These are phyloP conservation scores for Passerina amoena DNA, from an alignment of 2,113 vertebrate species.

Conservation along the genomic window DNA sequence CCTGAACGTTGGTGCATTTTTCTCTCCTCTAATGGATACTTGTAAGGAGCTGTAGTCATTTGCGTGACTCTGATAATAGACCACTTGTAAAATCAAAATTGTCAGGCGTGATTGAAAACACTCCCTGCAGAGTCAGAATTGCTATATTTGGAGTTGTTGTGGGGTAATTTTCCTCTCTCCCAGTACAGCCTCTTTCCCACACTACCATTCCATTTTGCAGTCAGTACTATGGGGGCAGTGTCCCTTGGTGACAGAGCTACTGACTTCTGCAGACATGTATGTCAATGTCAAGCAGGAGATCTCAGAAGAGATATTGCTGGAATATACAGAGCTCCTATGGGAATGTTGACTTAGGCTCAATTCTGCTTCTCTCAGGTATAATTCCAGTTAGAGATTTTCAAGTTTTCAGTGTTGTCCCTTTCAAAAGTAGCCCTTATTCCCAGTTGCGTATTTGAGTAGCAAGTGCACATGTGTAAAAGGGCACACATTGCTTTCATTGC, in stretches of 20 bases:
- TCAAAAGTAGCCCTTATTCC: not conserved
- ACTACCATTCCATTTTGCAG: not conserved
- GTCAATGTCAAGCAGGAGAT: not conserved
- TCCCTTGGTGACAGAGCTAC: not conserved
- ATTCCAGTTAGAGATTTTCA: not conserved
- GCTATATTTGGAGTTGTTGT: conserved; percentile 32
- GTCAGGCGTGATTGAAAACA: conserved; percentile 1
- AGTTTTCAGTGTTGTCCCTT: not conserved
- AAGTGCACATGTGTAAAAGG: not conserved
- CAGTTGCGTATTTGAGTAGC: not conserved
- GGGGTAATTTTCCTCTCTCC: not conserved
- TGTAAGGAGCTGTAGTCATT: not conserved
- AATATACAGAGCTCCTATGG: not conserved
- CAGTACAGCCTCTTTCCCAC: not conserved
- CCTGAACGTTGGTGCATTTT: not conserved
- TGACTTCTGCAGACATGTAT: not conserved
- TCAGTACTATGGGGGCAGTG: not conserved
- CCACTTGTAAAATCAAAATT: not conserved
- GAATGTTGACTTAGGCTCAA: not conserved
- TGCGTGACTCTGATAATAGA: not conserved
- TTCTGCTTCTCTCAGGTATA: not conserved
- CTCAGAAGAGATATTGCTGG: not conserved
- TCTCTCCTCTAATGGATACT: not conserved
- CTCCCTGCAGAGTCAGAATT: conserved; percentile 1
- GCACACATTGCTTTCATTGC: not conserved